Base-by-base conservation (phyloP, 1,140 invertebrate genomes). In the Hylaeus anthracinus region DNA sequence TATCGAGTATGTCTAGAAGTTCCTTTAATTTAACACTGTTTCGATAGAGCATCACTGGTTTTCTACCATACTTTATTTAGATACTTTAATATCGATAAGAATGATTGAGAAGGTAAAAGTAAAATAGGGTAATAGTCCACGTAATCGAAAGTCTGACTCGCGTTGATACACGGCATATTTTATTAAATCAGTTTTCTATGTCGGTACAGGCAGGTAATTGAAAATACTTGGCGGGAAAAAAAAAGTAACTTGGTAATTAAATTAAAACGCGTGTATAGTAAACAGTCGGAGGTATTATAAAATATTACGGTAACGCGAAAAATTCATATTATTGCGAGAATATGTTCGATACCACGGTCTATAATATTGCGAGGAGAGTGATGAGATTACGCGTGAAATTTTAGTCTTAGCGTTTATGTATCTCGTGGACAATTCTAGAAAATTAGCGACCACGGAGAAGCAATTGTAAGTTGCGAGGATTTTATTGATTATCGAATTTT, bases 1-100 rank as follows among this genome's bases (percentile, higher is more conserved):
- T 58, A 15, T 14, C 39, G 60, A 70, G 1, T 45, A 55, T 10
- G 37, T 12, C 48, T 72, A 55, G 61, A 79, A 72, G 70, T 79
- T 79, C 70, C 77, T 72, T 64, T 72, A 55, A 45, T 65, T 72
- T 79, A 79, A 70, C 48, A 64, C 72, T 63, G 72, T 37, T n/a
- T 69, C 8, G 14, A 4, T 5, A 5, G 12, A 14, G n/a, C 51
- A 15, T 15, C 6, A 39, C n/a, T 12, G 39, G 39, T 15, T 43
- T 45, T 6, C 14, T 61, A 45, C 5, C 14, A 8, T 64, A 45
- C 15, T 55, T 55, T 39, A 72, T 63, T 43, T 15, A 64, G 55
- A 15, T 64, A 15, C 10, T 14, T 5, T 60, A 60, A 6, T 55
- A 56, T 26, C 58, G 61, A 14, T 65, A 10, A 39, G 2, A 56